Conservation (phyloP, 2,797 vertebrate species). For the Sciurus vulgaris region DNA sequence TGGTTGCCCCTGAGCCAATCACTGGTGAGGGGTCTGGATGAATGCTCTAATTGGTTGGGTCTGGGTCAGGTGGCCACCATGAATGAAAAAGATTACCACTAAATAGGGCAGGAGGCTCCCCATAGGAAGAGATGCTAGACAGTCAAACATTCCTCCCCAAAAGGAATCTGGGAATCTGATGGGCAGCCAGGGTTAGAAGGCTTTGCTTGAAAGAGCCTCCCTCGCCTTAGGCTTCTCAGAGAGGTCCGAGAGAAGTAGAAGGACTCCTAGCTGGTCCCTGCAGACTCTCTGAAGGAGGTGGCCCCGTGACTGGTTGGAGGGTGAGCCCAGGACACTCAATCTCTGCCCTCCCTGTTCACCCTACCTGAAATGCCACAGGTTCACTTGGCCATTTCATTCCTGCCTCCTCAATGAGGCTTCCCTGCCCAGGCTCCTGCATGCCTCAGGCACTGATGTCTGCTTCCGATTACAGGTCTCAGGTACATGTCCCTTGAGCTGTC, state of each 20-base stretch:
- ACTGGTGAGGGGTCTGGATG: background rate
- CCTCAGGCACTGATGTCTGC: background rate
- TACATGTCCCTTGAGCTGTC: background rate
- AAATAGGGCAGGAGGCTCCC: background rate
- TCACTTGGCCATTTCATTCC: background rate
- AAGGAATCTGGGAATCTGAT: background rate
- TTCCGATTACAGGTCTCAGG: background rate
- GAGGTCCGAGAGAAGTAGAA: background rate
- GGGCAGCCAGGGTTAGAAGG: background rate
- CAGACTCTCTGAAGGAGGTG: background rate
- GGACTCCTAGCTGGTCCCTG: background rate
- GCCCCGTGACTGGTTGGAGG: background rate
- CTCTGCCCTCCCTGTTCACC: background rate
- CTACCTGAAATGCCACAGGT: background rate
- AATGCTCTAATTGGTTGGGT: background rate
- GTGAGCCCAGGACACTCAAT: background rate
- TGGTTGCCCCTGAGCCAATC: background rate
- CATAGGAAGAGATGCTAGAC: background rate
- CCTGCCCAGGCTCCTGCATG: background rate
- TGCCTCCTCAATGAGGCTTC: background rate
- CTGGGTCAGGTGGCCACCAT: background rate
- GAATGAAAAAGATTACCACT: slow-evolving; percentile 4
- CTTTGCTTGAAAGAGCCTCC: background rate
- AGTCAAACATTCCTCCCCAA: background rate
- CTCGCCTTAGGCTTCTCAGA: background rate